A percentile compares a stretch with the other conserved stretches of the same genome.
These are phyloP conservation scores for Psilopogon haemacephalus DNA, from an alignment of 2,113 vertebrate genomes.

Conservation along the genomic window DNA sequence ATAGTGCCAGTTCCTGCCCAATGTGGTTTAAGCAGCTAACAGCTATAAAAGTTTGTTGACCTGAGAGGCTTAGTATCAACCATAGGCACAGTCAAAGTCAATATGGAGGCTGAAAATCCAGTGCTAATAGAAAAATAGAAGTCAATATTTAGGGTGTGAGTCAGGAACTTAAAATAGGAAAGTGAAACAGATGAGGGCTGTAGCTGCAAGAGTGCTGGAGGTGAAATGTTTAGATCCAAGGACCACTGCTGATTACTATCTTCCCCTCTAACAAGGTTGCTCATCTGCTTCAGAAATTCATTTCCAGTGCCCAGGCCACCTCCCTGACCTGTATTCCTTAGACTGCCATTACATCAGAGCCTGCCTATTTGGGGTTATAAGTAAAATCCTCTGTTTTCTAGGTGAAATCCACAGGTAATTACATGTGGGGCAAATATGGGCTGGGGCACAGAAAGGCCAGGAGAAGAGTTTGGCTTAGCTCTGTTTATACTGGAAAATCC, in stretches of 20 bases:
- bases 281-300: slow-evolving; percentile 55
- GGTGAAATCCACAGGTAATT: slow-evolving; percentile 63
- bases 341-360: slow-evolving; percentile 63
- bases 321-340: slow-evolving; percentile 76
- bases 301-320: slow-evolving; percentile 70
- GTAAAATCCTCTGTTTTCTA: slow-evolving; percentile 63
- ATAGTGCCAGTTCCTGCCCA: slow-evolving; percentile 70
- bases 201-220: slow-evolving; percentile 71
- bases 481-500: slow-evolving; percentile 70
- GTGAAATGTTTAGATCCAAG: slow-evolving; percentile 69
- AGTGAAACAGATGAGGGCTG: slow-evolving; percentile 75
- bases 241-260: slow-evolving; percentile 70
- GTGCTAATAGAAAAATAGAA: slow-evolving; percentile 82
- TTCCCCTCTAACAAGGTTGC: slow-evolving; percentile 69
- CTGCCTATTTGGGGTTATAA: slow-evolving; percentile 66
- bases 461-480: slow-evolving; percentile 56
- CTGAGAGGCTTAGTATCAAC: slow-evolving; percentile 80
- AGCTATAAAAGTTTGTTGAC: slow-evolving; percentile 82
- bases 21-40: slow-evolving; percentile 75
- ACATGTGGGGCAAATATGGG: slow-evolving; percentile 47
- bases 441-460: slow-evolving; percentile 61
- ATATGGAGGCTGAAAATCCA: slow-evolving; percentile 80
- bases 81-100: slow-evolving; percentile 81
- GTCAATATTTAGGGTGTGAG: slow-evolving; percentile 82
- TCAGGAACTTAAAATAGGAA: slow-evolving; percentile 80